Conservation (phyloP, 2,888 invertebrate genomes). For the Drosophila helvetica region DNA sequence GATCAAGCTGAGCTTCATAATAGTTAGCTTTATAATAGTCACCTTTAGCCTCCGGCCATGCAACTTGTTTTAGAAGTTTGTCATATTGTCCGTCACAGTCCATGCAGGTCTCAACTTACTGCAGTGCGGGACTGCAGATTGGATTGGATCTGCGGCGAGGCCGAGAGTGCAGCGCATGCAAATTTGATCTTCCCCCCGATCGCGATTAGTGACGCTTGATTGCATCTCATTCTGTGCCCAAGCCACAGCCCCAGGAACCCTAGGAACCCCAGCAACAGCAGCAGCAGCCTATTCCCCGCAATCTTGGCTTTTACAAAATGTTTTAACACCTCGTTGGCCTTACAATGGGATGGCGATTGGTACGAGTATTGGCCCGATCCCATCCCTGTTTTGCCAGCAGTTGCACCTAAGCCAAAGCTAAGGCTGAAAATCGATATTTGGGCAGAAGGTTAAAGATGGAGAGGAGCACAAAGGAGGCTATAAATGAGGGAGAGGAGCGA, state of each 20-base stretch:
- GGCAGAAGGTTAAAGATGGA: conserved; percentile 53
- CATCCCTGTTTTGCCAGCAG: neutral
- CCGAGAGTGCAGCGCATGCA: conserved; percentile 30
- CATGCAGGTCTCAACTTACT: conserved; percentile 13
- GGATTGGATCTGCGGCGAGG: conserved; percentile 9
- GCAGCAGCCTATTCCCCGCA: neutral
- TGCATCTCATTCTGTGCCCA: conserved; percentile 38
- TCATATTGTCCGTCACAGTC: neutral
- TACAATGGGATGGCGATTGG: conserved; percentile 37
- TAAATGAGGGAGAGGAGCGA: neutral
- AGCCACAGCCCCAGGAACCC: neutral
- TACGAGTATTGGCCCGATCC: conserved; percentile 1
- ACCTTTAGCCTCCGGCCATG: neutral
- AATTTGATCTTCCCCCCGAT: conserved; percentile 61
- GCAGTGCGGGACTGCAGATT: conserved; percentile 35
- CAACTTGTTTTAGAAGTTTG: neutral
- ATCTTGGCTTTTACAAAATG: conserved; percentile 62
- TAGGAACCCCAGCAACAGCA: neutral
- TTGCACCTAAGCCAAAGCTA: neutral
- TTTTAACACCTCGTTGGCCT: conserved; percentile 73
- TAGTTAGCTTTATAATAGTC: too few relatives aligned
- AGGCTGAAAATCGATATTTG: conserved; percentile 74
- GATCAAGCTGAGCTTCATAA: too few relatives aligned
- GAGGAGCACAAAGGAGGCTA: conserved; percentile 2
- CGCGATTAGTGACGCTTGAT: conserved; percentile 66